Percentiles rank a stretch among this genome's conserved stretches.
Evolutionary conservation across 1,140 invertebrate genomes (phyloP).

Genomic region (Aleiodes sp.): DNA sequence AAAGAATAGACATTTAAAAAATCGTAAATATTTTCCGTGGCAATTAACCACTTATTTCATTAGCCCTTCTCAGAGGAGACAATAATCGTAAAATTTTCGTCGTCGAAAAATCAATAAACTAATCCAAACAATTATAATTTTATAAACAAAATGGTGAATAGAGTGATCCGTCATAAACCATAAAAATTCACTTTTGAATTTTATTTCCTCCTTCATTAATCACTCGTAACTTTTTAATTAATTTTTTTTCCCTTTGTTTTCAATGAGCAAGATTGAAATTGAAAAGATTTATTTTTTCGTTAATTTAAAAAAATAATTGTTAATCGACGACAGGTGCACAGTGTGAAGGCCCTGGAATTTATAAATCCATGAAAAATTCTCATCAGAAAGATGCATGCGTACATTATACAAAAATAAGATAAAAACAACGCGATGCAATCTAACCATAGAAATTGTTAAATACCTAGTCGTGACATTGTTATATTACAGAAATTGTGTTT

Average conservation of each 20-base stretch:
- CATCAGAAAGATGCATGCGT: constrained; percentile 10
- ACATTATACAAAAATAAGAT: constrained; percentile 6
- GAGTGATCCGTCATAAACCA: background rate
- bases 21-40: background rate
- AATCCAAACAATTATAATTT: constrained; percentile 9
- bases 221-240: background rate
- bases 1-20: background rate
- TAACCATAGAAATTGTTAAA: constrained; percentile 12
- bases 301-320: background rate
- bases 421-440: constrained; percentile 17
- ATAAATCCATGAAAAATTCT: background rate
- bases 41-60: background rate
- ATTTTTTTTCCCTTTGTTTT: background rate
- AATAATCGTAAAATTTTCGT: background rate
- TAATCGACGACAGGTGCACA: background rate
- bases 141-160: background rate
- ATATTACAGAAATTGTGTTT: constrained; percentile 8
- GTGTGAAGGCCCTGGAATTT: constrained; percentile 13
- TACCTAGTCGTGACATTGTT: constrained; percentile 20
- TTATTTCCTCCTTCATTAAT: background rate
- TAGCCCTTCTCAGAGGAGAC: background rate
- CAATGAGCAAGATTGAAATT: background rate
- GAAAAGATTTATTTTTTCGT: background rate
- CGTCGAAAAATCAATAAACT: background rate
- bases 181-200: background rate